Base-by-base conservation (phyloP, 2,888 invertebrate species). In the Hoplodrina blanda region DNA sequence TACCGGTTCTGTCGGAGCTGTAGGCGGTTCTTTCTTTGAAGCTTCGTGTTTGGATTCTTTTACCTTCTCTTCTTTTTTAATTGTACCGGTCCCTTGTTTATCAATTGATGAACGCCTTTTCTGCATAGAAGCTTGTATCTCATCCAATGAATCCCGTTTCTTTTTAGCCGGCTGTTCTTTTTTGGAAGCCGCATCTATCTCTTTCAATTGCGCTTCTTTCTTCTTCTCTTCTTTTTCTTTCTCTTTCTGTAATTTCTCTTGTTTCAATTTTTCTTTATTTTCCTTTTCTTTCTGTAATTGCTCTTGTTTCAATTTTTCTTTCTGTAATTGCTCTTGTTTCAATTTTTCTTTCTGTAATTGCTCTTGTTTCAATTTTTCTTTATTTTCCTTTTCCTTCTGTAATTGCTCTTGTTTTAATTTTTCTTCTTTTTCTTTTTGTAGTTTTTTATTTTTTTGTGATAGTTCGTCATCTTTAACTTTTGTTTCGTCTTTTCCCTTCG, bases 301-400 rank as follows among this genome's bases (percentile, higher is more conserved):
- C 7, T 33, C 33, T 7, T 5, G 33, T 33, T 7, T 33, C 7
- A 33, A 33, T 33, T 41, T 41, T 41, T 13, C 13, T 41, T 41
- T 41, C 41, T 13, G 2, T 41, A 13, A 13, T 41, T 11, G 41
- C 41, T 41, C 37, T 37, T 37, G 37, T 37, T 37, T 37, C 37
- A 37, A 37, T 49, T 61, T 67, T 17, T 56, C 62, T 62, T 62
- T 62, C 20, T 62, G 25, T 37, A 8, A 37, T 37, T 37, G 37
- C 37, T 37, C 37, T 37, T 37, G 37, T 37, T 37, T 37, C 37
- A 37, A 37, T 8, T 8, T 1, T 8, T 8, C 37, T 37, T 37
- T 37, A 37, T 41, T 44, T 7, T 19, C 5, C 52, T 50, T 17
- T 11, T 56, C 37, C 8, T 37, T 37, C 37, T 37, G 7, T 8